These are phyloP conservation scores for Pollachius pollachius DNA, from an alignment of 2,113 vertebrate genomes.

Conservation along the genomic window DNA sequence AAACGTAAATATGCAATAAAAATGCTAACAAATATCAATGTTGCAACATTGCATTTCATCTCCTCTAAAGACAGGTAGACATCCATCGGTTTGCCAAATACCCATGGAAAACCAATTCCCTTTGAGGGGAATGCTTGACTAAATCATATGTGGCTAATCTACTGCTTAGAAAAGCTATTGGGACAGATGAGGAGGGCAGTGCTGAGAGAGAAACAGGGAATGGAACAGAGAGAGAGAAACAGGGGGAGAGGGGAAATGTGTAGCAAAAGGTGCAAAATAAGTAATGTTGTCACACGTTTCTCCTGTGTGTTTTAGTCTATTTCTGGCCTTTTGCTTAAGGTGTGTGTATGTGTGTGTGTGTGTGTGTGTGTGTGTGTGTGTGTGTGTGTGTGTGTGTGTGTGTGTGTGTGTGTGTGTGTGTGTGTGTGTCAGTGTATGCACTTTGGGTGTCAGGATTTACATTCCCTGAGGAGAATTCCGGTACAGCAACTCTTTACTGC, in stretches of 20 bases:
- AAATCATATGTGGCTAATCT: slow-evolving; percentile 65
- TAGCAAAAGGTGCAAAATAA: slow-evolving; percentile 37
- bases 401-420: slow-evolving; percentile 5
- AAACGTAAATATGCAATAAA: slow-evolving; percentile 24
- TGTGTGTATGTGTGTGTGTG: slow-evolving; percentile 16
- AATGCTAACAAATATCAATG: slow-evolving; percentile 32
- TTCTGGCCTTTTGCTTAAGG: slow-evolving; percentile 26
- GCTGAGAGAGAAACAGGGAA: slow-evolving; percentile 25
- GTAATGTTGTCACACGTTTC: slow-evolving; percentile 38
- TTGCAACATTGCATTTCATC: slow-evolving; percentile 35
- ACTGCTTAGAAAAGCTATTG: slow-evolving; percentile 36
- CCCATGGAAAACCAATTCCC: slow-evolving; percentile 52
- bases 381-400: neutral
- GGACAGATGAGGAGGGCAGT: slow-evolving; percentile 45
- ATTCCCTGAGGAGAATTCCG: slow-evolving; percentile 59
- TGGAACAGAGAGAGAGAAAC: slow-evolving; percentile 20
- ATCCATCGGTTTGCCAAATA: slow-evolving; percentile 52
- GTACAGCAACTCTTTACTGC: slow-evolving; percentile 52
- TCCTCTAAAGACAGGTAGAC: slow-evolving; percentile 51
- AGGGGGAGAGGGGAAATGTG: slow-evolving; percentile 11
- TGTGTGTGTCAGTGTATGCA: slow-evolving; percentile 14
- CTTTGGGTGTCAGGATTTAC: slow-evolving; percentile 32
- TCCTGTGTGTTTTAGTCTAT: slow-evolving; percentile 45
- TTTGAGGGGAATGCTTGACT: slow-evolving; percentile 50
- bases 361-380: neutral